A percentile compares a stretch with the other conserved stretches of the same genome.
Evolutionary conservation across 53 echinoderm and acorn worm genomes (phyloP).

Genomic region (Luidia sarsii): DNA sequence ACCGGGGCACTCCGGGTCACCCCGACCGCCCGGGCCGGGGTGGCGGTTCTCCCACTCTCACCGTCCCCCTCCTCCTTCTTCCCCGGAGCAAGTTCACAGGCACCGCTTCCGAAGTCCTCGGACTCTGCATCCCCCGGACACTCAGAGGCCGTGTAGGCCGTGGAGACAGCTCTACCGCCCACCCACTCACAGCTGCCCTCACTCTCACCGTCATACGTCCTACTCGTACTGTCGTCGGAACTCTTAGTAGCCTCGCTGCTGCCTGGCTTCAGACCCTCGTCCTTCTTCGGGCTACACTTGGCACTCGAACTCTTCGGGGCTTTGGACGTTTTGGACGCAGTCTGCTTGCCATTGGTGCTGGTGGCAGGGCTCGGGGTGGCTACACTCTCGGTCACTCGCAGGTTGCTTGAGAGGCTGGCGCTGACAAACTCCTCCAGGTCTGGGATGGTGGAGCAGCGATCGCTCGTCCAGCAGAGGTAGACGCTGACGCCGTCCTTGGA

Average conservation of each 20-base stretch:
- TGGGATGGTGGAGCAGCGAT: constrained; percentile 50
- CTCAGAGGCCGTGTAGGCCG: constrained; percentile 28
- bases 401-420: constrained; percentile 39
- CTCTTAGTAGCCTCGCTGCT: neutral
- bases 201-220: neutral
- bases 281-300: neutral
- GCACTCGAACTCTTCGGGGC: neutral
- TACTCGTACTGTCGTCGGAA: neutral
- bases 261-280: neutral
- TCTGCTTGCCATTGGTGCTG: neutral
- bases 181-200: constrained; percentile 1
- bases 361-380: neutral
- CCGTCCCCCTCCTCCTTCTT: neutral
- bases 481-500: constrained; percentile 7
- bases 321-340: neutral
- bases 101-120: neutral
- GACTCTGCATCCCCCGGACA: neutral
- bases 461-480: constrained; percentile 49
- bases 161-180: constrained; percentile 28
- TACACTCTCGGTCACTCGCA: constrained; percentile 22
- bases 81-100: neutral
- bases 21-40: neutral
- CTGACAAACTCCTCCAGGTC: constrained; percentile 61
- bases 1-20: constrained; percentile 31
- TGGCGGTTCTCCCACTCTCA: neutral